phyloP scores from a whole-genome alignment of 2,888 invertebrate species.

The Cephalotes varians region DNA sequence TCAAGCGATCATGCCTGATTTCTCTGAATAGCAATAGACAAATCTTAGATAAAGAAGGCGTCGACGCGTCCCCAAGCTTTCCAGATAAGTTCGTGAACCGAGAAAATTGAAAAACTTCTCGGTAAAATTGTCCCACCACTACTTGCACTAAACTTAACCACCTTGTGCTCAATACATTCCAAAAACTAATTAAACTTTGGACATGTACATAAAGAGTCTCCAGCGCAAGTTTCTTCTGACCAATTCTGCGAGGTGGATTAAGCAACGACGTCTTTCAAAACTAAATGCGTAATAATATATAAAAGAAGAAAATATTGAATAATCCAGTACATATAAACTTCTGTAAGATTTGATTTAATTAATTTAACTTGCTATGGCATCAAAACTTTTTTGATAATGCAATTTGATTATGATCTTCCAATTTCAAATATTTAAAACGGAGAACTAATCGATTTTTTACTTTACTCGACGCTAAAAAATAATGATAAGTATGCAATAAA shows the following conservation, averaged over 20 bases:
- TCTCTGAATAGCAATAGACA: slow-evolving; percentile 70
- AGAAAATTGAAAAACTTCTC: slow-evolving; percentile 85
- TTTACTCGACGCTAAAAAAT: background rate
- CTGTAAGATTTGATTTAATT: background rate
- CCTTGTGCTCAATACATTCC: slow-evolving; percentile 77
- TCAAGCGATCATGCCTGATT: background rate
- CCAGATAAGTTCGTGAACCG: slow-evolving; percentile 73
- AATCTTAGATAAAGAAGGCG: slow-evolving; percentile 73
- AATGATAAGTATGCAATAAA: background rate
- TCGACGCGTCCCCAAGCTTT: slow-evolving; percentile 67
- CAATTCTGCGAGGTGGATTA: slow-evolving; percentile 68
- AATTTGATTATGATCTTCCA: background rate
- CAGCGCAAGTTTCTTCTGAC: slow-evolving; percentile 68
- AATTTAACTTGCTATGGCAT: background rate
- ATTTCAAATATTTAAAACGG: background rate
- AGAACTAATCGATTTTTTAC: background rate
- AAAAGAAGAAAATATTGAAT: slow-evolving; percentile 5
- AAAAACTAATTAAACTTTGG: slow-evolving; percentile 86
- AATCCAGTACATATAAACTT: background rate
- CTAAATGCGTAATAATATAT: slow-evolving; percentile 13
- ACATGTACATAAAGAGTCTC: slow-evolving; percentile 72
- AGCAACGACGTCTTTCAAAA: slow-evolving; percentile 54
- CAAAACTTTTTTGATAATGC: background rate
- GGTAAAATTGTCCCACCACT: slow-evolving; percentile 82
- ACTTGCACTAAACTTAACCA: slow-evolving; percentile 79